These are phyloP conservation scores for Leptopilina myrica DNA, from an alignment of 2,888 invertebrate genomes.

Conservation along the genomic window DNA sequence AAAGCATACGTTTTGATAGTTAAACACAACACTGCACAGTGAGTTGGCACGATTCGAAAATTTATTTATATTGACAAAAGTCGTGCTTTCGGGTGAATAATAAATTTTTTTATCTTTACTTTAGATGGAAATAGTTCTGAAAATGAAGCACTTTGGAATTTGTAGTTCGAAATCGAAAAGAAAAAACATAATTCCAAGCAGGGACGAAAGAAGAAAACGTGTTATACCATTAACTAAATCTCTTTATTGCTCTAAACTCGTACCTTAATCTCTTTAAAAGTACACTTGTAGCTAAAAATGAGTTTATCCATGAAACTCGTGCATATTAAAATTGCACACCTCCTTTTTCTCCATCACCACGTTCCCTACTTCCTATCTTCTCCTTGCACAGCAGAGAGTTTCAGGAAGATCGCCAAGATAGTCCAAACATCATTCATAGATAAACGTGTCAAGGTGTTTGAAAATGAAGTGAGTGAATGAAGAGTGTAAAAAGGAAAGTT, in stretches of 20 bases:
- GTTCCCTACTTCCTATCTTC: too few species aligned
- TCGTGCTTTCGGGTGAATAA: too few species aligned
- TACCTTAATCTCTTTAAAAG: constrained; percentile 31
- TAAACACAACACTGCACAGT: too few species aligned
- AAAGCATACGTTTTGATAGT: too few species aligned
- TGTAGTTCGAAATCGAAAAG: too few species aligned
- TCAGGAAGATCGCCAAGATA: background rate
- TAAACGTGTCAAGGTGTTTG: background rate
- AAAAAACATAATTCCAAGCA: too few species aligned
- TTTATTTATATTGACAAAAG: too few species aligned
- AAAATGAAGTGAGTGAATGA: constrained; percentile 8
- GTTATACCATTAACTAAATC: constrained; percentile 32
- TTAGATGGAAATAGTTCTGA: too few species aligned
- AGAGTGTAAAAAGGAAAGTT: constrained; percentile 12
- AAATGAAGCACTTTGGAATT: too few species aligned
- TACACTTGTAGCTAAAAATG: constrained; percentile 40
- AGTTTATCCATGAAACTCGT: constrained; percentile 11
- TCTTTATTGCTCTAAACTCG: constrained; percentile 37
- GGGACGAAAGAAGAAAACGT: background rate
- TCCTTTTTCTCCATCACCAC: background rate
- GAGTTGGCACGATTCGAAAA: too few species aligned
- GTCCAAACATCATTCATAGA: background rate
- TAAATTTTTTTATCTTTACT: too few species aligned
- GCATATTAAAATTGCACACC: constrained; percentile 27
- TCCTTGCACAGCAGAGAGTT: too few species aligned